A percentile compares a stretch with the other conserved stretches of the same genome.
phyloP scores from a whole-genome alignment of 2,888 invertebrate species.

The Phalangium opilio region DNA sequence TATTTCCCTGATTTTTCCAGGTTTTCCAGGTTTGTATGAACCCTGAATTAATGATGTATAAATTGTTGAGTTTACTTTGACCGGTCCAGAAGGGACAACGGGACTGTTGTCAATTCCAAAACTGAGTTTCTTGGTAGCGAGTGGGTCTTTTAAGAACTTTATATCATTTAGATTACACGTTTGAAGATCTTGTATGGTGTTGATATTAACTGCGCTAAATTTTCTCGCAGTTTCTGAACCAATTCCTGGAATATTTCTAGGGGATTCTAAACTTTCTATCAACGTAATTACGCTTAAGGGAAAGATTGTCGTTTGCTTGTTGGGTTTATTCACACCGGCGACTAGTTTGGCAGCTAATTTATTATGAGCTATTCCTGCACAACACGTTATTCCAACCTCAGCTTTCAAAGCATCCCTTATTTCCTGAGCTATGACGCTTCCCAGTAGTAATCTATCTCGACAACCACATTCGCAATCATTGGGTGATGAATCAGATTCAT shows the following conservation, averaged over 20 bases:
- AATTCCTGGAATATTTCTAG: conserved; percentile 38
- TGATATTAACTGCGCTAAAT: conserved; percentile 47
- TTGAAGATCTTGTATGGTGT: conserved; percentile 46
- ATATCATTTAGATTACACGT: conserved; percentile 20
- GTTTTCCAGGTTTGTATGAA: no score
- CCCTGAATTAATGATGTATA: no score
- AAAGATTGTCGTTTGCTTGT: conserved; percentile 62
- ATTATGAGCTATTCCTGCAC: conserved; percentile 69
- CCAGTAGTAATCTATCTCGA: conserved; percentile 47
- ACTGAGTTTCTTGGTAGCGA: conserved; percentile 50
- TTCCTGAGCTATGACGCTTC: conserved; percentile 56
- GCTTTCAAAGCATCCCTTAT: conserved; percentile 51
- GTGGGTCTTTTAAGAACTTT: conserved; percentile 48
- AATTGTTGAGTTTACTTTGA: conserved; percentile 50
- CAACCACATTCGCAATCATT: conserved; percentile 59
- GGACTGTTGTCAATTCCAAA: conserved; percentile 55
- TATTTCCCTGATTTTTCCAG: no score
- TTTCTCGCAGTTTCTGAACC: conserved; percentile 52
- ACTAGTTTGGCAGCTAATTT: conserved; percentile 64
- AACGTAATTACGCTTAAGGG: conserved; percentile 50
- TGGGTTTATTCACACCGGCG: conserved; percentile 40
- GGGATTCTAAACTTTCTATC: conserved; percentile 42
- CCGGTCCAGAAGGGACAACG: conserved; percentile 58
- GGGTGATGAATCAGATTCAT: conserved; percentile 21
- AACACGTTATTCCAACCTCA: conserved; percentile 56